Base-by-base conservation (phyloP, 2,113 vertebrate species). In the Falcunculus frontatus region DNA sequence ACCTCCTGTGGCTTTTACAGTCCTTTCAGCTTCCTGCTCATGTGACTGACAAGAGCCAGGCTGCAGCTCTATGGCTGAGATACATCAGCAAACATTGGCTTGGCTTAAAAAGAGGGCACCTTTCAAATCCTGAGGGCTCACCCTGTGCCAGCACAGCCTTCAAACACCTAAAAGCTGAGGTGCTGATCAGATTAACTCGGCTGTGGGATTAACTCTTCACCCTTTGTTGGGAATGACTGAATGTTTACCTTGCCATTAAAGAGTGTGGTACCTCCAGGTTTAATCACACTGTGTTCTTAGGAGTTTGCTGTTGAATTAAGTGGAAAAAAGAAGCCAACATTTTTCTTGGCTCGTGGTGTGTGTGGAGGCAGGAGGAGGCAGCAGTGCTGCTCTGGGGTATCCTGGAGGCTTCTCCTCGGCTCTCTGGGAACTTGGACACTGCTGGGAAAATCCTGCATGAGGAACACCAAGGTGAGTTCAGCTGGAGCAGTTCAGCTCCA, bases 241-340 rank as follows among this genome's bases (percentile, higher is more conserved):
- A 3, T 56, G 74, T 68, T 84, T 59, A 17, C 60, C 22, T 50
- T 22, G 39, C 30, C 26, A 0, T 39, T 26, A 16, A 30, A 25
- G 42, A 7, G 2, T 4, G n/a, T 33, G 37, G 1, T 3, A 9
- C 18, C 82, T 80, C n/a, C 56, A 25, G 46, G 4, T 49, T 52
- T n/a, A 14, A 68, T 49, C 25, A 7, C 22, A 0, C 37, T 1
- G 0, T 5, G 13, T 32, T 67, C 30, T 74, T 6, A 3, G 10
- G 37, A 30, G 44, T 91, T 95, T 52, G 52, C 39, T 53, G 22
- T 33, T 0, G 11, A 75, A 59, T 78, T 17, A 50, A 56, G 44
- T n/a, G n/a, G 29, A 47, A 6, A 27, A 35, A 79, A 75, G 0
- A 23, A 77, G 16, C 7, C 25, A 3, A 0, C 0, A 0, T 39